Conservation (phyloP, 1,140 invertebrate species). For the Eufriesea mexicana region DNA sequence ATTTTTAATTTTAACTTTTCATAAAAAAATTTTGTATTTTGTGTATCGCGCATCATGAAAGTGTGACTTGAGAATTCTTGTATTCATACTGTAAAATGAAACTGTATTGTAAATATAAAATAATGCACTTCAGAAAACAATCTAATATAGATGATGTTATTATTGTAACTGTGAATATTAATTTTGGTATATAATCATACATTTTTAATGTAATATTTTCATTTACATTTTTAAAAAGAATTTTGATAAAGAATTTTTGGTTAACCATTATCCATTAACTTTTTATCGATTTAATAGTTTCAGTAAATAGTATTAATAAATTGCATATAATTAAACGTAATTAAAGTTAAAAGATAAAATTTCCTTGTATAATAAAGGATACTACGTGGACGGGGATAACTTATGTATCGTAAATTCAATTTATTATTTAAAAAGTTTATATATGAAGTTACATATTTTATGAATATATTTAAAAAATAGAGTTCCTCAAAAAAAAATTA, state of each 20-base stretch:
- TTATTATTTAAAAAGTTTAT: neutral
- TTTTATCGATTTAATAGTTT: slow-evolving; percentile 5
- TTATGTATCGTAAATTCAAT: neutral
- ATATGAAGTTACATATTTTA: no score
- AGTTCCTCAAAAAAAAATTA: no score
- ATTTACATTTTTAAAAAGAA: slow-evolving; percentile 31
- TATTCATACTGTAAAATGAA: slow-evolving; percentile 53
- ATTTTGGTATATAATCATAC: slow-evolving; percentile 25
- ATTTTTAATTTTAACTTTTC: slow-evolving; percentile 61
- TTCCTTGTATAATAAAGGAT: neutral
- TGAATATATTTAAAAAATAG: no score
- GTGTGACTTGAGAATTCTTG: slow-evolving; percentile 47
- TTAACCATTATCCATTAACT: neutral
- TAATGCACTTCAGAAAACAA: slow-evolving; percentile 41
- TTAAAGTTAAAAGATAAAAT: neutral
- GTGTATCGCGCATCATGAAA: slow-evolving; percentile 60
- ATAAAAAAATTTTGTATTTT: slow-evolving; percentile 64
- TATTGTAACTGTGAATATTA: slow-evolving; percentile 32
- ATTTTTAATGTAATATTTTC: slow-evolving; percentile 46
- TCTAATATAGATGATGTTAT: slow-evolving; percentile 23
- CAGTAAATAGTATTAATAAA: neutral
- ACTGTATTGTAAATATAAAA: slow-evolving; percentile 58
- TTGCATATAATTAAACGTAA: slow-evolving; percentile 1
- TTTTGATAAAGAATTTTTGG: slow-evolving; percentile 6
- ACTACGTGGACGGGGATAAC: neutral